Percentiles rank a stretch among this genome's conserved stretches.
Evolutionary conservation across 2,113 vertebrate species (phyloP).

Genomic region (Holacanthus passer): DNA sequence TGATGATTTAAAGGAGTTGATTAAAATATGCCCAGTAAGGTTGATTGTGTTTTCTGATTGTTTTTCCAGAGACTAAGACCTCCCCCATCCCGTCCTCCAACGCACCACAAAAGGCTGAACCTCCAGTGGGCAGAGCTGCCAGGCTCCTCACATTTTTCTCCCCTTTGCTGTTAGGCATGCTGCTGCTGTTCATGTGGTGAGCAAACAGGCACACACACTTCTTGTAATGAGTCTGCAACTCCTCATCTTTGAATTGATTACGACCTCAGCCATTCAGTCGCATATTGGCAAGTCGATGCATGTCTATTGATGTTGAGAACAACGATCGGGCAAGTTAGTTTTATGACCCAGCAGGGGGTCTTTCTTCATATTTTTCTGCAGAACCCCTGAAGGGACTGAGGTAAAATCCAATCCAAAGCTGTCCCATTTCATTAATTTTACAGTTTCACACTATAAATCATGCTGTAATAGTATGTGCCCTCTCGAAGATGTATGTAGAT

Average conservation of each 20-base stretch:
- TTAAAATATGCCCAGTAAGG: constrained; percentile 23
- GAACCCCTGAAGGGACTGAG: constrained; percentile 24
- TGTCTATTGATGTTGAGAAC: constrained; percentile 45
- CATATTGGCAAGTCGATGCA: constrained; percentile 36
- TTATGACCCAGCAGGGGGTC: constrained; percentile 34
- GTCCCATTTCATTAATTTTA: constrained; percentile 50
- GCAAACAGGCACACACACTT: constrained; percentile 30
- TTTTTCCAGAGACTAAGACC: constrained; percentile 73
- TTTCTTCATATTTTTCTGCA: constrained; percentile 28
- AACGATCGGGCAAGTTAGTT: constrained; percentile 36
- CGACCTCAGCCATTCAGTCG: constrained; percentile 37
- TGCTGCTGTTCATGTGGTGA: constrained; percentile 80
- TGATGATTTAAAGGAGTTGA: background rate
- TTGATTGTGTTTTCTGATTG: constrained; percentile 43
- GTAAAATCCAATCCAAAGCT: constrained; percentile 39
- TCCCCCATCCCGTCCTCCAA: constrained; percentile 80
- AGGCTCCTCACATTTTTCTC: constrained; percentile 70
- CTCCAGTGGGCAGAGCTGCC: constrained; percentile 75
- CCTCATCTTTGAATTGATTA: constrained; percentile 47
- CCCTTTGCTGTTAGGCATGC: constrained; percentile 77
- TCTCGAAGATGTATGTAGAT: constrained; percentile 17
- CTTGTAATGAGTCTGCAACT: constrained; percentile 7
- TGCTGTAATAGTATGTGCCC: background rate
- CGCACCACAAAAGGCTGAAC: constrained; percentile 73
- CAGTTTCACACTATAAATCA: constrained; percentile 39